These are phyloP conservation scores for Zoanthus gigantus DNA, from an alignment of 92 coral and sea anemone species.

Conservation along the genomic window DNA sequence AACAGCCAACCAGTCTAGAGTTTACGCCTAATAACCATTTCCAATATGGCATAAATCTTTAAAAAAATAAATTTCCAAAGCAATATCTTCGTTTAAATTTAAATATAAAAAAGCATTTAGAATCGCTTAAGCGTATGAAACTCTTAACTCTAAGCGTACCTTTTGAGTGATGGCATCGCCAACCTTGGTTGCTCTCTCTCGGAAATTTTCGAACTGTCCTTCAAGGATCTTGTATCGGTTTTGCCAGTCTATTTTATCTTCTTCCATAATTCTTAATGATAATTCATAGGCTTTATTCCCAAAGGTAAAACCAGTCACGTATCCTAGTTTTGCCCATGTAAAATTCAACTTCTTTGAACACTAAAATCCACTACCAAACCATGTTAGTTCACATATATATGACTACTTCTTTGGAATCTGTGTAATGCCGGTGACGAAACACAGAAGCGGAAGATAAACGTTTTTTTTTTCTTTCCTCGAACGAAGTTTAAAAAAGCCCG, in stretches of 20 bases:
- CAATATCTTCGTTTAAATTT: background rate
- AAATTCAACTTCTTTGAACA: background rate
- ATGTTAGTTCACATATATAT: background rate
- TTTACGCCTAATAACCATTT: background rate
- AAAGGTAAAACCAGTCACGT: constrained; percentile 8
- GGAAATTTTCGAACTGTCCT: constrained; percentile 80
- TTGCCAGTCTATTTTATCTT: constrained; percentile 70
- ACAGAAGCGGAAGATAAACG: constrained; percentile 24
- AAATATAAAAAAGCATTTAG: background rate
- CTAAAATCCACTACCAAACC: background rate
- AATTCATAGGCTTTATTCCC: background rate
- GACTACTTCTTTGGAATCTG: constrained; percentile 13
- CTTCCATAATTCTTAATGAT: constrained; percentile 55
- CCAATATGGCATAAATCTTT: background rate
- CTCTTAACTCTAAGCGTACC: constrained; percentile 54
- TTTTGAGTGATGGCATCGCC: constrained; percentile 86
- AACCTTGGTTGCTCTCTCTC: constrained; percentile 84
- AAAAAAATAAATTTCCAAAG: background rate
- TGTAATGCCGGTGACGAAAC: constrained; percentile 45
- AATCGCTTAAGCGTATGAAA: background rate
- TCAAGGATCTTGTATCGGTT: constrained; percentile 77
- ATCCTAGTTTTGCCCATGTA: constrained; percentile 14
- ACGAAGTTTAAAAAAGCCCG: constrained; percentile 1
- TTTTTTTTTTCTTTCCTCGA: background rate
- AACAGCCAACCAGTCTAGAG: background rate